These are phyloP conservation scores for Phylloscopus collybita DNA, from an alignment of 2,797 vertebrate genomes.

Conservation along the genomic window DNA sequence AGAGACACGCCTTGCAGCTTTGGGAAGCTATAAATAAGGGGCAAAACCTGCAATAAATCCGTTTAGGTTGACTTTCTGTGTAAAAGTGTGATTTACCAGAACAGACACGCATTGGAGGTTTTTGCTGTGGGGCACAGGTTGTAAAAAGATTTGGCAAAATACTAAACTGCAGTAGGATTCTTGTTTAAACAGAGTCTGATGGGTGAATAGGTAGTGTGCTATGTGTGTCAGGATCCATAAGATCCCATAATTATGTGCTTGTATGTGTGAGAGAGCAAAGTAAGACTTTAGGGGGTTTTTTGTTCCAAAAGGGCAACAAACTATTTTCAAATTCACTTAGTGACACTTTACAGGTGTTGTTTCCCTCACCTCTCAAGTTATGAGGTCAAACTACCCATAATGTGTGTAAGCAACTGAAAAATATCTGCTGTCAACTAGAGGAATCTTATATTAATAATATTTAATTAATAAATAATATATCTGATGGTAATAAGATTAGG, in stretches of 20 bases:
- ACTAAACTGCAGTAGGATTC: rapidly evolving
- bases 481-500: neutral
- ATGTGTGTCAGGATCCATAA: neutral
- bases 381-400: neutral
- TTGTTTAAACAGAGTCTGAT: neutral
- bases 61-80: neutral
- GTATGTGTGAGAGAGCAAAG: neutral
- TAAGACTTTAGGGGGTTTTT: neutral
- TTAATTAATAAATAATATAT: neutral
- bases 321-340: neutral
- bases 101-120: rapidly evolving
- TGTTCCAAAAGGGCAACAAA: neutral
- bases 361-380: neutral
- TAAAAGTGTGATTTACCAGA: rapidly evolving
- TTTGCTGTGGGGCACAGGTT: neutral
- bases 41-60: neutral
- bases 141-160: neutral
- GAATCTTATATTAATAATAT: neutral
- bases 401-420: neutral
- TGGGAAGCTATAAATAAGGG: neutral
- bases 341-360: neutral
- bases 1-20: neutral
- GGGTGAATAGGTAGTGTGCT: neutral
- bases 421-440: neutral
- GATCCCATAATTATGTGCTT: neutral